Base-by-base conservation (phyloP, 2,797 vertebrate species). In the Borostomias antarcticus region DNA sequence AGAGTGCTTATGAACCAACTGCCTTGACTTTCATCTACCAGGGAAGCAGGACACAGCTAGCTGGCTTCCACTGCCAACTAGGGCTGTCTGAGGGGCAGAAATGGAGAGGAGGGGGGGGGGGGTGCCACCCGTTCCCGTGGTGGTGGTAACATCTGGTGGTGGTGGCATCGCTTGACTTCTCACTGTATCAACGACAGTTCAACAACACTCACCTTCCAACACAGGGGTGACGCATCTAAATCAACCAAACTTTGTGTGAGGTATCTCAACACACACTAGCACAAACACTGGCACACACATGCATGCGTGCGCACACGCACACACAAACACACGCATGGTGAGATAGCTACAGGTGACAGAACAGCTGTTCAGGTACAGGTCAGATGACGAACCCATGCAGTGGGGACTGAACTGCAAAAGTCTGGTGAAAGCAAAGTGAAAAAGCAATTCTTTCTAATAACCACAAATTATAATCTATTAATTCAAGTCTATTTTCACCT, bases 181-280 rank as follows among this genome's bases (percentile, higher is more conserved):
- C 45, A 48, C 47, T 21, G 47, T 19, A 74, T 79, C 74, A 79
- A 68, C 54, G 54, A 58, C 70, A 35, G 58, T 26, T 25, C 52
- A 58, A 10, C 2, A 10, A 58, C 8, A 58, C n/a, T n/a, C 17
- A 58, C 56, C 2, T 9, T n/a, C 54, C 29, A 29, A 28, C 54
- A 57, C 54, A 26, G n/a, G 30, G n/a, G n/a, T n/a, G n/a, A n/a
- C n/a, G n/a, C n/a, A n/a, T n/a, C n/a, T n/a, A n/a, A n/a, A n/a
- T n/a, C n/a, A n/a, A n/a, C n/a, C n/a, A n/a, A n/a, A n/a, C n/a
- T n/a, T n/a, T n/a, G n/a, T n/a, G n/a, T n/a, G n/a, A n/a, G n/a
- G n/a, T n/a, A n/a, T n/a, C n/a, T n/a, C n/a, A n/a, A n/a, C n/a
- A n/a, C n/a, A n/a, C n/a, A n/a, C n/a, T n/a, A n/a, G n/a, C n/a